These are phyloP conservation scores for Bergia puertoricense DNA, from an alignment of 92 coral and sea anemone genomes.

Conservation along the genomic window DNA sequence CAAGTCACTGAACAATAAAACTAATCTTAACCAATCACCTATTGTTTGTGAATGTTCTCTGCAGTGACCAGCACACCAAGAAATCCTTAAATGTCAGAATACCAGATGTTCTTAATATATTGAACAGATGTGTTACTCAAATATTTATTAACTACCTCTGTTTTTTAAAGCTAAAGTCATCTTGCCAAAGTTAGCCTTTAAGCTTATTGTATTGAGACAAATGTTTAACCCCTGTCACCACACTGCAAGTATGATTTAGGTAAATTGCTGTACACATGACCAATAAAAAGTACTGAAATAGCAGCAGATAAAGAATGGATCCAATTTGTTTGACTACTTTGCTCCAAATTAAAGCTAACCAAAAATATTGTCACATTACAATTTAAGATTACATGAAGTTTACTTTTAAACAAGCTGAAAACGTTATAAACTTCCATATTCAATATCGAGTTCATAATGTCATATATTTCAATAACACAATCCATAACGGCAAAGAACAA, in stretches of 20 bases:
- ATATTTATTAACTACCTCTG: too few relatives aligned
- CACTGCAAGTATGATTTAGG: background rate
- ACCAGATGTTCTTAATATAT: background rate
- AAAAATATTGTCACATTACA: background rate
- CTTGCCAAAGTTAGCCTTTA: background rate
- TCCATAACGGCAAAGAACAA: background rate
- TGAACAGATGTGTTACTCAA: background rate
- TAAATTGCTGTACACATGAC: too few relatives aligned
- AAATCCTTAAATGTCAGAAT: too few relatives aligned
- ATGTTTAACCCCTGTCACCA: background rate
- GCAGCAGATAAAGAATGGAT: background rate
- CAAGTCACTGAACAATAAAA: too few relatives aligned
- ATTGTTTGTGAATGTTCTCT: too few relatives aligned
- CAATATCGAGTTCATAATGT: too few relatives aligned
- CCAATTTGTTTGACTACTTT: background rate
- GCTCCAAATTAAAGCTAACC: background rate
- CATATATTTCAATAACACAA: background rate
- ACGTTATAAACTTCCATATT: too few relatives aligned
- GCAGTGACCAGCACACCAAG: background rate
- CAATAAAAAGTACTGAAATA: background rate
- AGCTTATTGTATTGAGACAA: background rate
- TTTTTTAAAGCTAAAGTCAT: background rate
- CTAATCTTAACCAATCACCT: too few relatives aligned
- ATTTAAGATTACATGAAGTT: background rate
- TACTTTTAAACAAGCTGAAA: background rate